Evolutionary conservation across 2,888 invertebrate species (phyloP).

Genomic region (Andrena haemorrhoa): DNA sequence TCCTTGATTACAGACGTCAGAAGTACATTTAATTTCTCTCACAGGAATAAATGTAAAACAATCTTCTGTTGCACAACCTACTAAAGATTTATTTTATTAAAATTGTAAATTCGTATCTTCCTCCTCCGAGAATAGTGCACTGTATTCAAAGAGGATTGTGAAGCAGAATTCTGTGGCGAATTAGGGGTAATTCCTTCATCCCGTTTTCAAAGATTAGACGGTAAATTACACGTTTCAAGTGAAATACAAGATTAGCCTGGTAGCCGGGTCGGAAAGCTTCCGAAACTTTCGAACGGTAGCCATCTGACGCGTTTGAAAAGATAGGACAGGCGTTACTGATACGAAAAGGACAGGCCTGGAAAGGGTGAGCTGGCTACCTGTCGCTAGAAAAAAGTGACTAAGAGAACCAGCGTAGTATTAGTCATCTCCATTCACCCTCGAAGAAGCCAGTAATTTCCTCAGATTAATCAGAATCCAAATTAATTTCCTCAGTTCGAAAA

Average conservation of each 20-base stretch:
- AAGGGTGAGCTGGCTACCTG: conserved; percentile 66
- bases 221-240: conserved; percentile 50
- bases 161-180: not conserved
- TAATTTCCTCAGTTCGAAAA: conserved; percentile 67
- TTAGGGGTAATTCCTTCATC: not conserved
- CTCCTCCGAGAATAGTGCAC: not conserved
- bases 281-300: conserved; percentile 56
- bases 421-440: conserved; percentile 35
- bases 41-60: not conserved
- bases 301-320: conserved; percentile 56
- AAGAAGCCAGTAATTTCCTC: conserved; percentile 70
- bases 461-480: conserved; percentile 78
- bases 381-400: conserved; percentile 43
- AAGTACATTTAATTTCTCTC: not conserved
- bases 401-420: conserved; percentile 21
- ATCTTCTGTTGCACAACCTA: not conserved
- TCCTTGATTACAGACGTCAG: not conserved
- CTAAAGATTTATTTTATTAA: not conserved
- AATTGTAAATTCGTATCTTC: not conserved
- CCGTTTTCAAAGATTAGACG: not conserved
- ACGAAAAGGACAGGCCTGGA: conserved; percentile 51
- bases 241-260: conserved; percentile 36
- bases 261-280: conserved; percentile 35
- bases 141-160: not conserved
- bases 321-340: conserved; percentile 61